Evolutionary conservation across 2,888 invertebrate genomes (phyloP), one percentile per base, ranked within the genome.

Genomic region (Drosophila mercatorum): DNA sequence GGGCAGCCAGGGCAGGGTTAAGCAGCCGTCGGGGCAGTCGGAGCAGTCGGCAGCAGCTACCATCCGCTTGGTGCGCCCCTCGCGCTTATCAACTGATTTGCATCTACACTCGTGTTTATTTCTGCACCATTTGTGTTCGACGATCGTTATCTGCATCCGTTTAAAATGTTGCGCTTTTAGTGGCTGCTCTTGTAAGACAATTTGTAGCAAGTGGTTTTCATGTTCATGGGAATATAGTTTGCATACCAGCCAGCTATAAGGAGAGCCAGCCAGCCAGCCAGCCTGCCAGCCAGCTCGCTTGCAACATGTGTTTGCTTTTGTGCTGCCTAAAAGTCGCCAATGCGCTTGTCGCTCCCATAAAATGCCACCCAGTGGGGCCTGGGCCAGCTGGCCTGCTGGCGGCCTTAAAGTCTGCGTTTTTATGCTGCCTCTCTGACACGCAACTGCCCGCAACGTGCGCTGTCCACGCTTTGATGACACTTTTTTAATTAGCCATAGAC

Each of bases 91-190:
- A 86, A 60, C 80, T 84, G 87, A 87, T 88, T 88, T 89, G 87
- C 89, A 91, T 91, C 91, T 88, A 86, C 89, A 90, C 87, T 91
- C 90, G 85, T 91, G 91, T 91, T 91, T 91, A 91, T 91, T 91
- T 91, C 91, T 91, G 91, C 91, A 89, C 91, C 89, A 91, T 91
- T 91, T 91, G 90, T 89, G 90, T 88, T 89, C 80, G 82, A 85
- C 86, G 91, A 91, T 91, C 90, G 91, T 88, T 90, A 91, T 91
- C 91, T 88, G 87, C 87, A 87, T 87, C 89, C 89, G 89, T 83
- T 86, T 87, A 88, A 84, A 84, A 83, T 74, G 72, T 78, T 78
- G 68, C 69, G 78, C 81, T 74, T 71, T 70, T 71, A 72, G 72
- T 75, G 68, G 75, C 81, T 83, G 87, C 86, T 80, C 83, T 81